phyloP scores from a whole-genome alignment of 2,113 vertebrate genomes.

The Zosterops pallidus region DNA sequence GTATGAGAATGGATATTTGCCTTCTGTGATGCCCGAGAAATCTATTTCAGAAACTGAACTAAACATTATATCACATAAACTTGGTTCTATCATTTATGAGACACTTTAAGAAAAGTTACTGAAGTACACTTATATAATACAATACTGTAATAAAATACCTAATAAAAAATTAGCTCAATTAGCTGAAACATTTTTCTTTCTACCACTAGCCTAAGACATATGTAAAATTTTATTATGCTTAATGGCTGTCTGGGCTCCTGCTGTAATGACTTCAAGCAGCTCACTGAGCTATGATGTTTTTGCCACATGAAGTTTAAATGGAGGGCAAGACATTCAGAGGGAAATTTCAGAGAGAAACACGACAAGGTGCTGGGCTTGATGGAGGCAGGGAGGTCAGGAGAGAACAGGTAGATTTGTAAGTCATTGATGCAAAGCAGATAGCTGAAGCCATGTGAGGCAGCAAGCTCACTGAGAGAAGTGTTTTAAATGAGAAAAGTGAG shows the following conservation, averaged over 20 bases:
- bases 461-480: neutral
- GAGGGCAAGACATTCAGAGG: slow-evolving; percentile 41
- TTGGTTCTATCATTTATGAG: neutral
- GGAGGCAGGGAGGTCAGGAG: slow-evolving; percentile 8
- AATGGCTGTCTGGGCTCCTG: slow-evolving; percentile 38
- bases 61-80: neutral
- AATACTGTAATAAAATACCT: slow-evolving; percentile 35
- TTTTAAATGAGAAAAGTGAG: slow-evolving; percentile 57
- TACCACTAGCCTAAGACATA: slow-evolving; percentile 44
- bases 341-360: slow-evolving; percentile 15
- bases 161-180: slow-evolving; percentile 56
- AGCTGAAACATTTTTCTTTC: slow-evolving; percentile 60
- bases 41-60: neutral
- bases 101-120: neutral
- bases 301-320: slow-evolving; percentile 48
- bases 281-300: slow-evolving; percentile 49
- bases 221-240: slow-evolving; percentile 51
- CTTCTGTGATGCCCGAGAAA: neutral
- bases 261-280: slow-evolving; percentile 48
- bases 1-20: neutral
- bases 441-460: slow-evolving; percentile 32
- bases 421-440: slow-evolving; percentile 51
- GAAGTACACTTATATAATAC: neutral
- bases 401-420: slow-evolving; percentile 60
- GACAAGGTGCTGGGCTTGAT: slow-evolving; percentile 26